phyloP scores from a whole-genome alignment of 2,113 vertebrate species.

The Hydrolagus affinis region DNA sequence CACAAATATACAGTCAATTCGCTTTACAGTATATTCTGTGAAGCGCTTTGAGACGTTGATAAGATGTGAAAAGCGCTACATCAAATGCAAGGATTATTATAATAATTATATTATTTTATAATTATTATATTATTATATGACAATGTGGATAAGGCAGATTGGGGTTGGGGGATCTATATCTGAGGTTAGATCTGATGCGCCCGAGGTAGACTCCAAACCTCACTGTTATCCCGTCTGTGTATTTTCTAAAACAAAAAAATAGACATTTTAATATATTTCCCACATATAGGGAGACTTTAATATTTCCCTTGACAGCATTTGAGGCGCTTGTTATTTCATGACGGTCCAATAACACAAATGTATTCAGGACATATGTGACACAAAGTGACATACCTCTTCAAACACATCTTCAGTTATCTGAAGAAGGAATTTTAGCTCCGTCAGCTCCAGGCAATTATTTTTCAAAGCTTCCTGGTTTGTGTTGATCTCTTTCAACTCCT shows the following conservation, averaged over 20 bases:
- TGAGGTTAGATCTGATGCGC: no score
- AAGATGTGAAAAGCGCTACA: no score
- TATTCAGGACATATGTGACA: background rate
- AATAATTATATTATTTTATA: no score
- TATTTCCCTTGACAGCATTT: slow-evolving; percentile 4
- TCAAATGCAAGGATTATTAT: no score
- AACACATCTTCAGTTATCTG: slow-evolving; percentile 44
- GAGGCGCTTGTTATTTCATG: background rate
- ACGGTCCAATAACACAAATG: background rate
- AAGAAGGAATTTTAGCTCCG: slow-evolving; percentile 44
- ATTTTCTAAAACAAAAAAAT: slow-evolving; percentile 13
- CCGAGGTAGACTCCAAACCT: background rate
- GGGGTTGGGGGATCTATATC: background rate
- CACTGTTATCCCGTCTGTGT: background rate
- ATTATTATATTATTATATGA: background rate
- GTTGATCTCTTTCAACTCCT: slow-evolving; percentile 46
- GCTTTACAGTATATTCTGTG: no score
- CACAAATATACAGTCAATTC: no score
- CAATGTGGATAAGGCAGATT: background rate
- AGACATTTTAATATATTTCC: background rate
- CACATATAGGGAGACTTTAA: background rate
- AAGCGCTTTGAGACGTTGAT: no score
- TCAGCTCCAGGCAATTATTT: slow-evolving; percentile 42
- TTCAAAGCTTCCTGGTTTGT: slow-evolving; percentile 40
- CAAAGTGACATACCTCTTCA: slow-evolving; percentile 41